Percentiles rank a stretch among this genome's conserved stretches.
Evolutionary conservation across 2,797 vertebrate genomes (phyloP).

Genomic region (Neosalanx taihuensis): DNA sequence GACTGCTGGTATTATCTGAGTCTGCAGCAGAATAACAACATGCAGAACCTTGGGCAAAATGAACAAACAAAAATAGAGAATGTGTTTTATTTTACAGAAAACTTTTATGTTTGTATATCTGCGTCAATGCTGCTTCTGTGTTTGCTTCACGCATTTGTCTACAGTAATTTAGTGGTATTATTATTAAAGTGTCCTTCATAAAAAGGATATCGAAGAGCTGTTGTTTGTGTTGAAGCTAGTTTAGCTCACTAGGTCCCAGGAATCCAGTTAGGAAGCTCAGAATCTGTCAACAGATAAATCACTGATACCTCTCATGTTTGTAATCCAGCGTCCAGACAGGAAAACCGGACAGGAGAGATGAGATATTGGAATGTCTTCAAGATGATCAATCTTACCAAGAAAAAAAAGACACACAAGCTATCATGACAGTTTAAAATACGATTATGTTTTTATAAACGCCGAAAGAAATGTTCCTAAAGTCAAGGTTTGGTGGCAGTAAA

Average conservation of each 20-base stretch:
- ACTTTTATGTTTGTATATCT: too few species aligned
- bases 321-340: background rate
- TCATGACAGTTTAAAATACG: background rate
- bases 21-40: too few species aligned
- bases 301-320: background rate
- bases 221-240: conserved; percentile 6
- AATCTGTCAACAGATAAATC: conserved; percentile 20
- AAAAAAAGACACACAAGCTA: conserved; percentile 6
- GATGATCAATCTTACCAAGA: conserved; percentile 10
- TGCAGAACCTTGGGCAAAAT: too few species aligned
- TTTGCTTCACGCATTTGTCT: too few species aligned
- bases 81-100: too few species aligned
- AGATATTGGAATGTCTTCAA: conserved; percentile 20
- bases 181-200: too few species aligned
- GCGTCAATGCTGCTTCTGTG: too few species aligned
- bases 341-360: conserved; percentile 7
- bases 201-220: background rate
- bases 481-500: too few species aligned
- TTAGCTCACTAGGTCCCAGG: conserved; percentile 13
- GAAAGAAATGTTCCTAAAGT: too few species aligned
- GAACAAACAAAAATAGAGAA: too few species aligned
- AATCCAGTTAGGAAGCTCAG: background rate
- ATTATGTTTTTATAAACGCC: too few species aligned
- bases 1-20: too few species aligned
- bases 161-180: background rate